Conservation (phyloP, 2,797 vertebrate species). For the Enteromius treurensis region DNA sequence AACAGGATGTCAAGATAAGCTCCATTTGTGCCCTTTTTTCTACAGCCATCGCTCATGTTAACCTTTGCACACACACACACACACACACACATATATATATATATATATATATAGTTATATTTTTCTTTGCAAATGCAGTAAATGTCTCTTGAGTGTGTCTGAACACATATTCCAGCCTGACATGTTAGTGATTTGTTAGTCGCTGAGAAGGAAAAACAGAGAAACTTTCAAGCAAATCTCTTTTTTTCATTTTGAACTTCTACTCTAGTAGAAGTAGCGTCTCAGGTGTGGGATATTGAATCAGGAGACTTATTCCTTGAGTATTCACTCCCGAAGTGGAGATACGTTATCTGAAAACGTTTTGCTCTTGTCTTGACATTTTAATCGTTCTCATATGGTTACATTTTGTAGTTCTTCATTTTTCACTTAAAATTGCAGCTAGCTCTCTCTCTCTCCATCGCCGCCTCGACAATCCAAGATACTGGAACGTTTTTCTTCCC, state of each 20-base stretch:
- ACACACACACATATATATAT: too few species aligned
- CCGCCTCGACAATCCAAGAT: not conserved
- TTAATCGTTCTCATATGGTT: conserved; percentile 49
- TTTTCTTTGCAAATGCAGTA: not conserved
- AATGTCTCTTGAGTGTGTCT: not conserved
- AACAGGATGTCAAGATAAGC: conserved; percentile 44
- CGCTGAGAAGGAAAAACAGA: conserved; percentile 4
- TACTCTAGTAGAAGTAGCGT: not conserved
- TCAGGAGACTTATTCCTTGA: conserved; percentile 11
- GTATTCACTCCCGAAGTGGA: not conserved
- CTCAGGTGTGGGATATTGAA: conserved; percentile 19
- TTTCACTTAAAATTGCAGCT: conserved; percentile 21
- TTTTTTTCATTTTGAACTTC: conserved; percentile 14
- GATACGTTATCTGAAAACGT: conserved; percentile 37
- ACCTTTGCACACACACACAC: not conserved
- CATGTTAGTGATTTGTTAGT: conserved; percentile 35
- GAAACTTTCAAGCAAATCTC: not conserved
- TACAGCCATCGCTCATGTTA: not conserved
- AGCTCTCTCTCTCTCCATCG: not conserved
- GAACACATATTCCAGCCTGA: conserved; percentile 5
- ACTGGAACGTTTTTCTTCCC: not conserved
- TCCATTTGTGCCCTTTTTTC: not conserved
- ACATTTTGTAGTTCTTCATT: conserved; percentile 59
- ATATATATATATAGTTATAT: not conserved
- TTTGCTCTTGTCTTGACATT: conserved; percentile 50